Conservation (phyloP, 2,888 invertebrate species). For the Dasypolia templi region DNA sequence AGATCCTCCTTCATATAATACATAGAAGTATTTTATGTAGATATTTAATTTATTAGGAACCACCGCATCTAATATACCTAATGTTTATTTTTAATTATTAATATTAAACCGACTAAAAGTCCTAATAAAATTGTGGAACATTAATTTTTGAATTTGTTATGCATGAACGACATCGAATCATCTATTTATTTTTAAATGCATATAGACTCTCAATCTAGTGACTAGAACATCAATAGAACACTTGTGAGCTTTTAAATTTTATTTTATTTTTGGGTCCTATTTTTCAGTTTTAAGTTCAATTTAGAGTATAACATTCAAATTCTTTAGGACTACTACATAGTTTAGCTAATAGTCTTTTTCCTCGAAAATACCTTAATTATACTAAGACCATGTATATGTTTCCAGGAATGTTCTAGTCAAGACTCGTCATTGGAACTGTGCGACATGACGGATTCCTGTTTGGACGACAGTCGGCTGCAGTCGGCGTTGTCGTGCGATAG, state of each 20-base stretch:
- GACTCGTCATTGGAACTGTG: constrained; percentile 88
- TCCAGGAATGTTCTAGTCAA: constrained; percentile 90
- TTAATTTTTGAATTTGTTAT: constrained; percentile 55
- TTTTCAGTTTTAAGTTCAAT: neutral
- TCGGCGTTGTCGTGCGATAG: constrained; percentile 87
- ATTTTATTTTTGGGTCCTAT: constrained; percentile 1
- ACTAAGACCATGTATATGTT: constrained; percentile 48
- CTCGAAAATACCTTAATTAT: neutral
- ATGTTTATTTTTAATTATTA: constrained; percentile 41
- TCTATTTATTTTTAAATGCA: constrained; percentile 25
- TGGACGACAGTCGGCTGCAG: constrained; percentile 87
- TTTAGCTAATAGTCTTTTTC: constrained; percentile 28
- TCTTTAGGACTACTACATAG: constrained; percentile 20
- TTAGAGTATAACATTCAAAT: neutral
- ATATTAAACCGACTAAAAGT: constrained; percentile 45
- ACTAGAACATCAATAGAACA: neutral
- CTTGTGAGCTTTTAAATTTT: constrained; percentile 8
- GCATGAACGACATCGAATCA: constrained; percentile 39
- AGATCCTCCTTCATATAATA: constrained; percentile 54
- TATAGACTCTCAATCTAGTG: neutral
- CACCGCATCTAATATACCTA: constrained; percentile 28
- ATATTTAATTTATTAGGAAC: constrained; percentile 33
- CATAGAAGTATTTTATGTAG: constrained; percentile 51
- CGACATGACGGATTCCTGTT: constrained; percentile 82
- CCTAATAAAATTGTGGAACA: constrained; percentile 59